phyloP scores from a whole-genome alignment of 2,888 invertebrate species.

The Rapana venosa region DNA sequence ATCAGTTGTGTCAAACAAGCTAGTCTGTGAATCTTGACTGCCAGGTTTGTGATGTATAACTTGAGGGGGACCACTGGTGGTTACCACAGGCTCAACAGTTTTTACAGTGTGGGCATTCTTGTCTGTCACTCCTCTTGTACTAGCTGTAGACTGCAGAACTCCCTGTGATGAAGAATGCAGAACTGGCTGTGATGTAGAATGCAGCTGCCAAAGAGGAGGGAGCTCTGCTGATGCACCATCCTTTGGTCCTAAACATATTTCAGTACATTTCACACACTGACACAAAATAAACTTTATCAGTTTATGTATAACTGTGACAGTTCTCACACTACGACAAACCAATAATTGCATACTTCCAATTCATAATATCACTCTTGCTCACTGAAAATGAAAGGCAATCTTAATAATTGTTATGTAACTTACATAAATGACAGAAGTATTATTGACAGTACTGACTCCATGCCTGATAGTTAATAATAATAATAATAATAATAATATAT shows the following conservation, averaged over 20 bases:
- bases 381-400: background rate
- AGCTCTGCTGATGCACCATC: background rate
- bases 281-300: background rate
- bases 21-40: background rate
- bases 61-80: background rate
- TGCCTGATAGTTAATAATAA: background rate
- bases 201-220: background rate
- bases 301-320: too few species aligned
- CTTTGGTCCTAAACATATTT: constrained; percentile 14
- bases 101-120: background rate
- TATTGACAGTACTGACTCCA: background rate
- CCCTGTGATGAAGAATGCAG: background rate
- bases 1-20: background rate
- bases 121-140: background rate
- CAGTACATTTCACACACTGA: background rate
- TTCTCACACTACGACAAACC: background rate
- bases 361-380: background rate
- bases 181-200: background rate
- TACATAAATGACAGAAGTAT: background rate
- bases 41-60: background rate
- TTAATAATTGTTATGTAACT: background rate
- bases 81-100: background rate
- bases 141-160: background rate
- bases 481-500: background rate
- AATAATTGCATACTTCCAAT: background rate